Conservation (phyloP, 2,888 invertebrate genomes). For the Subacronicta megacephala region DNA sequence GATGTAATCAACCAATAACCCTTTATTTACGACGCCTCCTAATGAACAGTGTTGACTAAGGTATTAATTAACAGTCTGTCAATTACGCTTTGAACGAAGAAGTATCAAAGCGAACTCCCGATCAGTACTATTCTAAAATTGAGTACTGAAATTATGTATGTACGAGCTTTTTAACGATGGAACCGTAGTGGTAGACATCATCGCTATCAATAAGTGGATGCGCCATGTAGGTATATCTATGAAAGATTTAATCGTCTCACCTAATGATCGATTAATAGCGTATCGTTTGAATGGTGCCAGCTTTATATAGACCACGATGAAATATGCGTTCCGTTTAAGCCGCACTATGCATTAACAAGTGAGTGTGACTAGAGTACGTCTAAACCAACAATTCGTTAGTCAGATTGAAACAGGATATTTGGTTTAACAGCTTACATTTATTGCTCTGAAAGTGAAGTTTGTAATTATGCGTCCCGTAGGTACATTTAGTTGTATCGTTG, state of each 20-base stretch:
- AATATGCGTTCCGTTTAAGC: constrained; percentile 57
- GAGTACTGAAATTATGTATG: constrained; percentile 34
- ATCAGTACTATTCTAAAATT: constrained; percentile 38
- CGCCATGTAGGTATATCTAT: constrained; percentile 47
- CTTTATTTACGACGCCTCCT: constrained; percentile 9
- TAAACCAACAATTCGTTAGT: constrained; percentile 32
- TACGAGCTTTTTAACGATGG: constrained; percentile 28
- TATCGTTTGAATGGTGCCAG: constrained; percentile 58
- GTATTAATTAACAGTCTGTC: constrained; percentile 56
- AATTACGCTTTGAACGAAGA: constrained; percentile 29
- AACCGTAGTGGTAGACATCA: constrained; percentile 28
- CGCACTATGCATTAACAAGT: constrained; percentile 38
- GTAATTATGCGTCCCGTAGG: constrained; percentile 45
- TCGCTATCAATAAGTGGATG: constrained; percentile 27
- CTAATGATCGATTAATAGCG: constrained; percentile 63
- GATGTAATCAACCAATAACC: constrained; percentile 10
- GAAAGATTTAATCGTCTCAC: constrained; percentile 52
- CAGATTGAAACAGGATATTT: constrained; percentile 40
- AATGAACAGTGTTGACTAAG: constrained; percentile 53
- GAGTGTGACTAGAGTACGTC: constrained; percentile 30
- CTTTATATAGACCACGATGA: constrained; percentile 57
- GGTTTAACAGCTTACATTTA: constrained; percentile 42
- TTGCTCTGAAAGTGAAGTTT: constrained; percentile 47
- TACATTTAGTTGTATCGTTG: constrained; percentile 31
- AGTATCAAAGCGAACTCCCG: constrained; percentile 46